A percentile compares a stretch with the other conserved stretches of the same genome.
Evolutionary conservation across 2,888 invertebrate species (phyloP).

Genomic region (Reticulitermes lucifugus): DNA sequence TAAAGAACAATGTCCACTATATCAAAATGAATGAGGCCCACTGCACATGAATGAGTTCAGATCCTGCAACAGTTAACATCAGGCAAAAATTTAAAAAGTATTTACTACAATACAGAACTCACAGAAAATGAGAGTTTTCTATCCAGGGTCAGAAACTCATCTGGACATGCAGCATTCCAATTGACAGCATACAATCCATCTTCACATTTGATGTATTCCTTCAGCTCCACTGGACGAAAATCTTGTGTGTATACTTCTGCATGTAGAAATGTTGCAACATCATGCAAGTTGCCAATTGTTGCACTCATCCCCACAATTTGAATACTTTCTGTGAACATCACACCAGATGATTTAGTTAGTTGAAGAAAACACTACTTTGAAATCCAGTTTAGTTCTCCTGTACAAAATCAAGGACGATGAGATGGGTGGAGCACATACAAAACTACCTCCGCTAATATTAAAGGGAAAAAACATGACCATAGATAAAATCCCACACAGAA

Average conservation of each 20-base stretch:
- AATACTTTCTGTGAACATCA: slow-evolving; percentile 63
- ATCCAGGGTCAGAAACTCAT: slow-evolving; percentile 43
- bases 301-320: slow-evolving; percentile 98
- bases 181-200: slow-evolving; percentile 68
- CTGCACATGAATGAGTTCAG: too few species aligned
- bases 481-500: too few species aligned
- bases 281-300: slow-evolving; percentile 90
- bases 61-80: too few species aligned
- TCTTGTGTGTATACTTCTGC: slow-evolving; percentile 85
- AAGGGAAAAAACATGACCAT: too few species aligned
- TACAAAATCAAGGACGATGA: too few species aligned
- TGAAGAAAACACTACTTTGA: background rate
- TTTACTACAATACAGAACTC: background rate
- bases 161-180: slow-evolving; percentile 58
- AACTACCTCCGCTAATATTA: too few species aligned
- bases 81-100: too few species aligned
- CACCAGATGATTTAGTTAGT: background rate
- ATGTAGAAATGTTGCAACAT: slow-evolving; percentile 83
- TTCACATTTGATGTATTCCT: slow-evolving; percentile 85
- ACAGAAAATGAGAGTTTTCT: slow-evolving; percentile 34
- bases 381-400: too few species aligned
- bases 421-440: too few species aligned
- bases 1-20: too few species aligned
- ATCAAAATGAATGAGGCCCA: too few species aligned
- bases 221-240: slow-evolving; percentile 90